phyloP scores from a whole-genome alignment of 2,888 invertebrate species.

The Cyclophora punctaria region DNA sequence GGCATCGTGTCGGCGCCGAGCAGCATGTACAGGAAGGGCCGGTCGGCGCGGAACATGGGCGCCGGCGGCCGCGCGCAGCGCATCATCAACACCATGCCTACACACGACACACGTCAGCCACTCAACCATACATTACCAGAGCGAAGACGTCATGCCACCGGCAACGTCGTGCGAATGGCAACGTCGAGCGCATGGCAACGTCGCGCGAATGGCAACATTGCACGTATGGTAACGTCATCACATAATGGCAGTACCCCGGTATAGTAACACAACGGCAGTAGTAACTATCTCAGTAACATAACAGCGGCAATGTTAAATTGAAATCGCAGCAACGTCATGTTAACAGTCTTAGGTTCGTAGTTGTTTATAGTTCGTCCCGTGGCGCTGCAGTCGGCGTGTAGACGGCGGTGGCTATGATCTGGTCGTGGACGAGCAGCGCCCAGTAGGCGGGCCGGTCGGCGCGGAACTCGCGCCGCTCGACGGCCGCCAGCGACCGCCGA shows the following conservation, averaged over 20 bases:
- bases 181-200: too few species aligned
- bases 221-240: background rate
- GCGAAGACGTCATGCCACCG: too few species aligned
- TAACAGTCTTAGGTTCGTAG: background rate
- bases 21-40: slow-evolving; percentile 58
- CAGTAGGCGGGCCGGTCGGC: slow-evolving; percentile 53
- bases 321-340: too few species aligned
- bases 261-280: too few species aligned
- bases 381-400: slow-evolving; percentile 23
- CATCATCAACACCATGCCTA: slow-evolving; percentile 65
- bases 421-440: slow-evolving; percentile 31
- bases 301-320: too few species aligned
- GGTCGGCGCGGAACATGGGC: slow-evolving; percentile 49
- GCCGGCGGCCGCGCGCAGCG: slow-evolving; percentile 42
- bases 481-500: slow-evolving; percentile 33
- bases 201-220: too few species aligned
- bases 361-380: slow-evolving; percentile 42
- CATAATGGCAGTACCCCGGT: background rate
- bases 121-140: background rate
- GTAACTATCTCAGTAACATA: too few species aligned
- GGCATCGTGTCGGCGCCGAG: slow-evolving; percentile 28
- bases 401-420: slow-evolving; percentile 27
- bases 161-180: too few species aligned
- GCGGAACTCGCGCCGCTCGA: slow-evolving; percentile 26
- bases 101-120: slow-evolving; percentile 22